Base-by-base conservation (phyloP, 2,113 vertebrate genomes). In the Psittacus erithacus region DNA sequence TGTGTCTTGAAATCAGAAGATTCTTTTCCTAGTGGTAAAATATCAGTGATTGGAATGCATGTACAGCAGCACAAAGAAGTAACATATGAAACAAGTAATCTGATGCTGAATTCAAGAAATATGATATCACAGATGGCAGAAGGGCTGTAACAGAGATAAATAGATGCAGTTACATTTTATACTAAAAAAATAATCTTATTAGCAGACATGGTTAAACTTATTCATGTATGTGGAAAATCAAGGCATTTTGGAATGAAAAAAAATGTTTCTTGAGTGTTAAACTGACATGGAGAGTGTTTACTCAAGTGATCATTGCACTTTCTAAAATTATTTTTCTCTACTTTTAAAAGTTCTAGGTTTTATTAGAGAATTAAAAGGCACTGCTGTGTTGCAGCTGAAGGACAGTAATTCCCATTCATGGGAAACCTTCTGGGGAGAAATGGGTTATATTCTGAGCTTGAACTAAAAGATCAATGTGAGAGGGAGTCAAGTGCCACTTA, bases 1-100 rank as follows among this genome's bases (percentile, higher is more conserved):
- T 93, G 85, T 22, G 41, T 78, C 95, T 84, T 6, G 4, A 93
- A 95, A 94, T 96, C 90, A 70, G 60, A 88, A 69, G 88, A 78
- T 96, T 86, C 44, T 46, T 71, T 93, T 93, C 77, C 76, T 78
- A 57, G 73, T 73, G 52, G 47, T 92, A 81, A 92, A 96, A 64
- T 93, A 88, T 64, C 86, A 85, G 69, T 71, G 65, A 92, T 43
- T 93, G 75, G 67, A 79, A 92, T 91, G 78, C 44, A 49, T 52
- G 35, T 82, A 31, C 6, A 3, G 31, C 41, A 73, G 78, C 29
- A 38, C 65, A 65, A 91, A 93, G 77, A 57, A 25, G 44, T 79
- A 69, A 79, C 57, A 76, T 53, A 68, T 46, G 80, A 96, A 93
- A 95, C 22, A 65, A 89, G 69, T 86, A 8, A 62, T 79, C 65